These are phyloP conservation scores for Liolophura sinensis DNA, from an alignment of 1,140 invertebrate genomes.

Conservation along the genomic window DNA sequence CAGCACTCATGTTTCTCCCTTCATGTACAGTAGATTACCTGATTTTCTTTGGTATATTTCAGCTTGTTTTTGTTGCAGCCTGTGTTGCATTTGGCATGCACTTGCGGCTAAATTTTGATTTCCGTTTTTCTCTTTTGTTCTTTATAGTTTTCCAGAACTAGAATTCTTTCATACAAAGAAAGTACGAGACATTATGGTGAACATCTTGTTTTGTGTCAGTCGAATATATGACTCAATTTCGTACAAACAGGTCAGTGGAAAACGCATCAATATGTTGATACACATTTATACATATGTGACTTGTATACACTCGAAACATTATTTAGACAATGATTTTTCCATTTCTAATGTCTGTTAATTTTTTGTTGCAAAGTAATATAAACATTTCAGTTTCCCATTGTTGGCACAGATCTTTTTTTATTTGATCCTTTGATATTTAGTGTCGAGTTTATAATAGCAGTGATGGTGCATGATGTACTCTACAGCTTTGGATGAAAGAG, in stretches of 20 bases:
- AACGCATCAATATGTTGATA: background rate
- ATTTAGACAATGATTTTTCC: too few relatives aligned
- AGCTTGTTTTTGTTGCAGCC: background rate
- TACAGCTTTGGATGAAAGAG: too few relatives aligned
- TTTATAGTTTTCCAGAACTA: slow-evolving; percentile 70
- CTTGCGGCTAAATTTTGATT: slow-evolving; percentile 14
- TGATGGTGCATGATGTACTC: too few relatives aligned
- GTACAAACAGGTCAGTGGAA: slow-evolving; percentile 67
- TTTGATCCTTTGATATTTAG: too few relatives aligned
- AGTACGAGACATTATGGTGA: slow-evolving; percentile 71
- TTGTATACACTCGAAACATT: too few relatives aligned
- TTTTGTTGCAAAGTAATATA: too few relatives aligned
- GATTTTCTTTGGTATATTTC: slow-evolving; percentile 4
- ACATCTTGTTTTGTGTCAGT: slow-evolving; percentile 71
- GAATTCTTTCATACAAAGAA: slow-evolving; percentile 69
- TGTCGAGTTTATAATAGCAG: too few relatives aligned
- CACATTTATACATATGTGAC: too few relatives aligned
- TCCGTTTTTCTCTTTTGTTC: slow-evolving; percentile 19
- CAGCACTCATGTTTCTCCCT: background rate
- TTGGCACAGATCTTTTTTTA: too few relatives aligned
- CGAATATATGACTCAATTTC: slow-evolving; percentile 68
- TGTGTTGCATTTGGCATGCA: background rate
- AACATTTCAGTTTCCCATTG: too few relatives aligned
- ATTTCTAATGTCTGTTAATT: too few relatives aligned
- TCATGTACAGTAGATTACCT: background rate